Evolutionary conservation across 2,888 invertebrate species (phyloP), one percentile per base, ranked within the genome.

Genomic region (Trileptium ribeirensis): DNA sequence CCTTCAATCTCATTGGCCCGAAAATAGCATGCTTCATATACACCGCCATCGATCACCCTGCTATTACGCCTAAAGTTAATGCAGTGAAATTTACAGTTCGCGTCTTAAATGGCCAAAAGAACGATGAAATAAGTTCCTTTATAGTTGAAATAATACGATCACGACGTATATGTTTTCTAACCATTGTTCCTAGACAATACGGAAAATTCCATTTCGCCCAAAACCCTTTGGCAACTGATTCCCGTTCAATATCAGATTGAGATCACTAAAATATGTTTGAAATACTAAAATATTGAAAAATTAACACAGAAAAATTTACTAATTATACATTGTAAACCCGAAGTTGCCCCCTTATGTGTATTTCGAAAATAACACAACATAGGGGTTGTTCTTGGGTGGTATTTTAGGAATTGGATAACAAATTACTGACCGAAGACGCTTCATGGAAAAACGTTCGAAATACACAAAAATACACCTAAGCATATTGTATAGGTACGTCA

Each of bases 21-120:
- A n/a, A 39, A 67, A 38, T 82, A n/a, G n/a, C 67, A 79, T 38
- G 78, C 81, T 74, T n/a, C 74, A 78, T 86, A 86, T 34, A 87
- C 84, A 31, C 86, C 87, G 51, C 87, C 86, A 83, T 89, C 88
- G 51, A 85, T 86, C 75, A 87, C 85, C 81, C 86, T 80, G 19
- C 89, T 87, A 83, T 87, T 87, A 38, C 84, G 84, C 15, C 88
- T 88, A 74, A 87, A 83, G 83, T 89, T 87, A 8, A 88, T 86
- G 83, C 84, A 87, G 8, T 86, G 83, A 84, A 86, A 86, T n/a
- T 87, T 86, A 82, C 89, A 89, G 82, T 89, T 84, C 31, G 88
- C 88, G 85, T 89, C 88, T 8, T 87, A 89, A 78, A 88, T 67
- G 51, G 87, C 88, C 78, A 89, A 84, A 74, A 90, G 83, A 1